Percentiles rank a stretch among this genome's conserved stretches.
phyloP scores from a whole-genome alignment of 2,797 vertebrate species.

The Rhabdomys pumilio region DNA sequence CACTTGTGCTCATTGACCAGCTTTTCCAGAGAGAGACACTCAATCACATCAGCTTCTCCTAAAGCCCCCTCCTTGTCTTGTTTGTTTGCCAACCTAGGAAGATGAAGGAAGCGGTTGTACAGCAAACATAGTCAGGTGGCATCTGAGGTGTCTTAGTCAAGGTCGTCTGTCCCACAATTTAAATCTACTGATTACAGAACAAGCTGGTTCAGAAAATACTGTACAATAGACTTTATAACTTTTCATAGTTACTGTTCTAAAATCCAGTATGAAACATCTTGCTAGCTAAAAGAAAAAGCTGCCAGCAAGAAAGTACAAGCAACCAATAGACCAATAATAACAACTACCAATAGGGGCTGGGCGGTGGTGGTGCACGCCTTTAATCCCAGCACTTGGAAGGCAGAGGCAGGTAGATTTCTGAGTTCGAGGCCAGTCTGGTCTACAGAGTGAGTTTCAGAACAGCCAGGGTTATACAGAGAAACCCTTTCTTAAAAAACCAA shows the following conservation, averaged over 20 bases:
- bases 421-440: no score
- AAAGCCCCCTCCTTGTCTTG: slow-evolving; percentile 96
- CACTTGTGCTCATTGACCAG: slow-evolving; percentile 98
- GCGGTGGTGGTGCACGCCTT: no score
- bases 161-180: slow-evolving; percentile 2
- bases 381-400: no score
- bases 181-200: background rate
- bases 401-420: no score
- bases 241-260: slow-evolving; percentile 32
- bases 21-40: slow-evolving; percentile 95
- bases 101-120: slow-evolving; percentile 54
- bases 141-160: slow-evolving; percentile 28
- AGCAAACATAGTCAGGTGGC: slow-evolving; percentile 22
- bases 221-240: background rate
- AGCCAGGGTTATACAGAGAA: no score
- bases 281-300: background rate
- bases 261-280: slow-evolving; percentile 24
- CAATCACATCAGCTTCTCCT: slow-evolving; percentile 96
- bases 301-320: slow-evolving; percentile 28
- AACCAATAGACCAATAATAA: background rate
- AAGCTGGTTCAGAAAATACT: background rate
- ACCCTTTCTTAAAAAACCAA: no score
- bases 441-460: no score
- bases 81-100: slow-evolving; percentile 95
- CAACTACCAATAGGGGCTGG: background rate